Base-by-base conservation (phyloP, 2,113 vertebrate species). In the Pomatorhinus ruficollis region DNA sequence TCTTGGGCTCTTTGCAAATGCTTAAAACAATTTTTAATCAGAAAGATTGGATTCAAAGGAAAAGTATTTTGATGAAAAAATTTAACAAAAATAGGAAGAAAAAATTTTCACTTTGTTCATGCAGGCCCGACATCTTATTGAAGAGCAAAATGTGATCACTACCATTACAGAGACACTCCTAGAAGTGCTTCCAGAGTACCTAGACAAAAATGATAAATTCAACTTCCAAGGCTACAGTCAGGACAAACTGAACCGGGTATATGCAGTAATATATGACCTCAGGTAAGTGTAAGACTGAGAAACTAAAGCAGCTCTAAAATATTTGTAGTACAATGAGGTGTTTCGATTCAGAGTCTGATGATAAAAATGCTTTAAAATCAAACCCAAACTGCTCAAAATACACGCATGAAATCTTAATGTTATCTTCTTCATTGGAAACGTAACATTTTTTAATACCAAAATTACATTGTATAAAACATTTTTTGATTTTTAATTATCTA, bases 211-310 rank as follows among this genome's bases (percentile, higher is more conserved):
- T 92, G 98, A 98, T 94, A 99, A 99, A 87, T 99, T 99, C 95
- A 99, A 99, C 96, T 99, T 99, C 97, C 99, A 99, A 80, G 99
- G 99, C 40, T 99, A 99, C 96, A 99, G 98, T 97, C 98, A 98
- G 15, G 99, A 99, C 84, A 99, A 99, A 97, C 88, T 99, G 94
- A 97, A 97, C 86, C 98, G 99, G 79, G 98, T 99, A 35, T 99
- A 99, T 96, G 98, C 98, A 88, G 98, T 99, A 95, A 99, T 99
- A 98, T 98, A 98, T 94, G 99, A 99, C 96, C 98, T 99, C 97
- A 99, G 98, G 99, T 99, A 95, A 96, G 98, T 96, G 53, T 47
- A 23, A 79, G 54, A 28, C 30, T 90, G 39, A 86, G 50, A 65
- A 74, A 11, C 30, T 54, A 24, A 37, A 69, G 45, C 12, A 76